A percentile compares a stretch with the other conserved stretches of the same genome.
Evolutionary conservation across 2,888 invertebrate genomes (phyloP).

Genomic region (Augochlorella aurata): DNA sequence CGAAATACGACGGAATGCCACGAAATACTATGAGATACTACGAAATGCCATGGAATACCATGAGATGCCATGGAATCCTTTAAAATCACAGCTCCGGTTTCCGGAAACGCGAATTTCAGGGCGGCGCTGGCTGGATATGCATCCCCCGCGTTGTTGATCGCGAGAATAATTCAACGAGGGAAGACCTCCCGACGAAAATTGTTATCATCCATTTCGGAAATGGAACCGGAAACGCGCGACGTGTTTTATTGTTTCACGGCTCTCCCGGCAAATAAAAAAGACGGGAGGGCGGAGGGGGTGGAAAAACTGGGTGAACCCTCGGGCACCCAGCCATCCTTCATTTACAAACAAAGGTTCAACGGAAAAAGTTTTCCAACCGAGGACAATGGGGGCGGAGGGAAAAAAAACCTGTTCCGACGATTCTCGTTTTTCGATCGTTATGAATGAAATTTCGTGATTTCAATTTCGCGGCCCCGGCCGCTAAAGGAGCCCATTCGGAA

Average conservation of each 20-base stretch:
- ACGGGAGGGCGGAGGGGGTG: not conserved
- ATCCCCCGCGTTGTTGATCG: not conserved
- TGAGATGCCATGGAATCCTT: too few relatives aligned
- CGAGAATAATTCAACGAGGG: slow-evolving; percentile 16
- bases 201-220: slow-evolving; percentile 19
- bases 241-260: slow-evolving; percentile 39
- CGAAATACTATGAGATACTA: too few relatives aligned
- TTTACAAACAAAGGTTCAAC: slow-evolving; percentile 46
- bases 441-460: slow-evolving; percentile 29
- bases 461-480: not conserved
- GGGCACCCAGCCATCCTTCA: slow-evolving; percentile 42
- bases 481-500: not conserved
- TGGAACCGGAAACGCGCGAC: slow-evolving; percentile 31
- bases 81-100: not conserved
- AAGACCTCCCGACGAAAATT: slow-evolving; percentile 27
- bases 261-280: slow-evolving; percentile 10
- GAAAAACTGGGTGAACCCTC: slow-evolving; percentile 46
- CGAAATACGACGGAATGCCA: not conserved
- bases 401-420: slow-evolving; percentile 22
- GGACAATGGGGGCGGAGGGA: slow-evolving; percentile 33
- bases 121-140: not conserved
- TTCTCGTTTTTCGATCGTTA: slow-evolving; percentile 24
- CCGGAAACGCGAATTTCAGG: not conserved
- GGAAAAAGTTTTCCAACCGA: slow-evolving; percentile 46
- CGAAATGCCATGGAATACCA: too few relatives aligned